These are phyloP conservation scores for Onychostoma macrolepis DNA, from an alignment of 2,113 vertebrate species.

Conservation along the genomic window DNA sequence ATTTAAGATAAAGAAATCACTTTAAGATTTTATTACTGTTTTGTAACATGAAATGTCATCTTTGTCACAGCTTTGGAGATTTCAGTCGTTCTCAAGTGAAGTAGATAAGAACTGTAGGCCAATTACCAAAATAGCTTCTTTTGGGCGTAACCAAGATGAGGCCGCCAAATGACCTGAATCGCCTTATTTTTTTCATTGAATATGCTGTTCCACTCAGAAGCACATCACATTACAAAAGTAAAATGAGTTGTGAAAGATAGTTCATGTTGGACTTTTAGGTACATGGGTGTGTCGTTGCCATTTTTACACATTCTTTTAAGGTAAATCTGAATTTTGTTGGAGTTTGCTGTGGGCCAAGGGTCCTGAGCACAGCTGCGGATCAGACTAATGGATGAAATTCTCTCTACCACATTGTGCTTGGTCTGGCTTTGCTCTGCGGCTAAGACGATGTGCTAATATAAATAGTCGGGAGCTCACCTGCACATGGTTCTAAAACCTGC, in stretches of 20 bases:
- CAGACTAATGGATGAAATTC: constrained; percentile 49
- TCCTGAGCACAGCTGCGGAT: constrained; percentile 24
- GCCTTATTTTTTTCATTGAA: neutral
- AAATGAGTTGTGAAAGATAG: neutral
- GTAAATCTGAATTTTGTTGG: neutral
- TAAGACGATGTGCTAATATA: constrained; percentile 59
- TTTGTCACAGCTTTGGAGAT: neutral
- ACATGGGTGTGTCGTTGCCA: neutral
- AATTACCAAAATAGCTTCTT: neutral
- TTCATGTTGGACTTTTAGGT: neutral
- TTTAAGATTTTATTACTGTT: neutral
- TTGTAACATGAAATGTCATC: neutral
- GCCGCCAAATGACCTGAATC: neutral
- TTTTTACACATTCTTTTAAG: neutral
- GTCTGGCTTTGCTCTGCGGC: constrained; percentile 66
- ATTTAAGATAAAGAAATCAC: neutral
- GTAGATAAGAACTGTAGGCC: neutral
- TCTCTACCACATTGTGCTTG: constrained; percentile 43
- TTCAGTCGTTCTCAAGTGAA: neutral
- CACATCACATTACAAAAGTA: neutral
- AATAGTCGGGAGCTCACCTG: constrained; percentile 66
- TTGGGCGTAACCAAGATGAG: neutral
- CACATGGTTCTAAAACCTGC: constrained; percentile 52
- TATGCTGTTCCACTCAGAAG: neutral
- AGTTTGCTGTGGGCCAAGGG: too few relatives aligned